phyloP scores from a whole-genome alignment of 2,113 vertebrate species.

The Solenodon paradoxus region DNA sequence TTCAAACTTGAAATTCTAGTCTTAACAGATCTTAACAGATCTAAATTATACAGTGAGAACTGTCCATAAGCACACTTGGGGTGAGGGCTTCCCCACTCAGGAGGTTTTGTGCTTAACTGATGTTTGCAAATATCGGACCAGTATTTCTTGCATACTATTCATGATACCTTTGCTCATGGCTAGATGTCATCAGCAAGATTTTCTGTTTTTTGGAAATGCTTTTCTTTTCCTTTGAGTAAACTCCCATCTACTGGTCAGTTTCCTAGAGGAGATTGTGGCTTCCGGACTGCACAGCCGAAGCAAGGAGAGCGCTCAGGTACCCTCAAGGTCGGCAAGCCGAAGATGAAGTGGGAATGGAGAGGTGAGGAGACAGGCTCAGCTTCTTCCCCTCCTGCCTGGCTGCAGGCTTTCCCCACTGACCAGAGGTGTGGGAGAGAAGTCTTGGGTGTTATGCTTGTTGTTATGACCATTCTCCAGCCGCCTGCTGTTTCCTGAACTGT shows the following conservation, averaged over 20 bases:
- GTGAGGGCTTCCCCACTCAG: too few relatives aligned
- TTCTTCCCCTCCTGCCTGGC: neutral
- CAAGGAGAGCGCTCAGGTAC: slow-evolving; percentile 66
- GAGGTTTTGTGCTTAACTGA: neutral
- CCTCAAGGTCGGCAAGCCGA: slow-evolving; percentile 69
- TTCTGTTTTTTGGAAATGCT: neutral
- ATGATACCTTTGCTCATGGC: neutral
- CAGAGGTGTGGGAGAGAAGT: neutral
- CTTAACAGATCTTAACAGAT: neutral
- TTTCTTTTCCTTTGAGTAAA: slow-evolving; percentile 24
- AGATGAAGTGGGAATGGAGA: slow-evolving; percentile 63
- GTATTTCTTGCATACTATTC: neutral
- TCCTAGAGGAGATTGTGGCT: slow-evolving; percentile 85
- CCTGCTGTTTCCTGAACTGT: neutral
- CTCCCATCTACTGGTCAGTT: slow-evolving; percentile 76
- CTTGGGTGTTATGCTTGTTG: neutral
- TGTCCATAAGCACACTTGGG: too few relatives aligned
- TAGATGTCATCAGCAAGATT: neutral
- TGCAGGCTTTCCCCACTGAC: neutral
- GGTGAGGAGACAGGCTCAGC: neutral
- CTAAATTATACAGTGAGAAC: neutral
- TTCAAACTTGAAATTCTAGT: neutral
- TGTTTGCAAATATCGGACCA: neutral
- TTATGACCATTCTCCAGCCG: neutral
- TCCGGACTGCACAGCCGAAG: slow-evolving; percentile 78